Base-by-base conservation (phyloP, 1,140 invertebrate species). In the Drosophila oshimai region DNA sequence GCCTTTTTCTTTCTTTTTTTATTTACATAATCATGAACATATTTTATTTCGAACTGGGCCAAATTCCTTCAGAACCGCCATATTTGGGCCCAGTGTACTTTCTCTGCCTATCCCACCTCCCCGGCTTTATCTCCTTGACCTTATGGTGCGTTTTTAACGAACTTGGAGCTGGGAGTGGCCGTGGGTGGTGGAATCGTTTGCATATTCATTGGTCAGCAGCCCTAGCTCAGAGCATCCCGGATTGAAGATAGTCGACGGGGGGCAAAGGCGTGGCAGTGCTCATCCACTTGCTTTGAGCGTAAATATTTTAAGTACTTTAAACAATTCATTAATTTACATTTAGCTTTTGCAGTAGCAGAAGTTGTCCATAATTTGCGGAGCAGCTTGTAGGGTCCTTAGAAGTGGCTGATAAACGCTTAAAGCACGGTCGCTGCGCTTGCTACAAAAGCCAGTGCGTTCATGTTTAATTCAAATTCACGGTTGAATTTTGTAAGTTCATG, bases 261-360 rank as follows among this genome's bases (percentile, higher is more conserved):
- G 34, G 33, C 24, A 2, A 4, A 18, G 57, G 41, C 57, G 61
- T 61, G 41, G 9, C 44, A 42, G 44, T 39, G 36, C 47, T 60
- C 53, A 37, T 54, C 69, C 41, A 73, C 58, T 80, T 55, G 60
- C 80, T 84, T 80, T 86, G 81, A 69, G 81, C 53, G 67, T 69
- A 86, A 86, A 86, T 80, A 86, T 87, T 80, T 74, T 74, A 68
- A 86, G 80, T 64, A 64, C 64, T 75, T 86, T 80, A 75, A 86
- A 79, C 81, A 86, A 87, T 80, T 76, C 80, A 86, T 80, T 86
- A 86, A 84, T 84, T 86, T 86, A 73, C 81, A 86, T 87, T 76
- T 73, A 64, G 69, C 68, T 73, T 47, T 73, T 31, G 49, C 28
- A 49, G 24, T 13, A 51, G 67, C 58, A 58, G 55, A 68, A 46